Base-by-base conservation (phyloP, 2,888 invertebrate species). In the Endomychus coccineus region DNA sequence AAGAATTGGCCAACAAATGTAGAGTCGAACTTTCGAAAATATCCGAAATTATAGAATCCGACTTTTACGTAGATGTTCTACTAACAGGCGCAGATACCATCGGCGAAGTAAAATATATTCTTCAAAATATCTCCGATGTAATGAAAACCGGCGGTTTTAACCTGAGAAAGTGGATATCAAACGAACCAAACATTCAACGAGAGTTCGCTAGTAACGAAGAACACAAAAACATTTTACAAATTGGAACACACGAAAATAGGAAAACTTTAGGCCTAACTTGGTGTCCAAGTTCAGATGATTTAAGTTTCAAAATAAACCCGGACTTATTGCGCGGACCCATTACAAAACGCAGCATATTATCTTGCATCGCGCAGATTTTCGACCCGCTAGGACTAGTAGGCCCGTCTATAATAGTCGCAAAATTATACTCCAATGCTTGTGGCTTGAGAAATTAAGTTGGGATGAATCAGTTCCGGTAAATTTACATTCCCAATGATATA, bases 21-120 rank as follows among this genome's bases (percentile, higher is more conserved):
- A 34, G 34, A 24, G 42, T 47, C 3, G 22, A 12, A 13, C 22
- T 29, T 22, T 39, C 42, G 5, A 4, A 27, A 10, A 48, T 44
- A 4, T 23, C 43, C 3, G 10, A 42, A 21, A 34, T 39, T 10
- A 36, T 51, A 7, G 14, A 16, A 7, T 17, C 41, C 3, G 48
- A 54, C 33, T 49, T 55, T 27, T 61, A 62, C 22, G 50, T 61
- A 6, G 56, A 61, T 32, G 57, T 59, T 39, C 32, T 52, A 1
- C 27, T 54, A 12, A 33, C 44, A 9, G 54, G 53, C 6, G 42
- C 40, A 2, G 16, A 36, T 11, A 40, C 45, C 6, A 9, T 44
- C 1, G 42, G 42, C 4, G 27, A 51, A 30, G 49, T 49, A 1
- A 38, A 31, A 29, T 14, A 13, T 4, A 10, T 28, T 3, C 12